Base-by-base conservation (phyloP, 2,113 vertebrate genomes). In the Oostethus manadensis region DNA sequence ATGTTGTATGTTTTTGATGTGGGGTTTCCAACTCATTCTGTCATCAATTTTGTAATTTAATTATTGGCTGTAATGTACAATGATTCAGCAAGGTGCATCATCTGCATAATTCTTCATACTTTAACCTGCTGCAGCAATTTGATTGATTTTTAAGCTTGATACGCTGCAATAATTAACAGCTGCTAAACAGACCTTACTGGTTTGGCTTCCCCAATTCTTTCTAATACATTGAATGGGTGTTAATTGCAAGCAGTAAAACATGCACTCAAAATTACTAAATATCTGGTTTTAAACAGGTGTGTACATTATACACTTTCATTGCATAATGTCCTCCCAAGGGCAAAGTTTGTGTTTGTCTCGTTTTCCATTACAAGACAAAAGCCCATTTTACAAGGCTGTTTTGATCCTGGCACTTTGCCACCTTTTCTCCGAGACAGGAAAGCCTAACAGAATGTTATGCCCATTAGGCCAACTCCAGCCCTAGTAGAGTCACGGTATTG, bases 151-250 rank as follows among this genome's bases (percentile, higher is more conserved):
- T 26, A 26, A 26, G 23, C 23, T 26, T 26, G 2, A 26, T 26
- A 33, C 5, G 29, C 29, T 6, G 29, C 7, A 33, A 33, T 33
- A 33, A 62, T 66, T 62, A 62, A 40, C 38, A 10, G 51, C 40
- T 29, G 49, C 45, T 4, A 5, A 58, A 46, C 54, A 48, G 23
- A 40, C 18, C 1, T 14, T 44, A 55, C 58, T 51, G 51, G 23
- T 48, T 18, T 49, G 20, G 6, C 29, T 20, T 48, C 35, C 21
- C 57, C 16, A 16, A 1, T 62, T 49, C 40, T 45, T 49, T 54
- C 47, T 10, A 11, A 63, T 58, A 71, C 59, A 64, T 23, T 38
- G 42, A 38, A 40, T 29, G 20, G 50, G 38, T 40, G 20, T 51
- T 51, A 6, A 48, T 59, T 53, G 51, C 35, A 8, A 33, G 40